Evolutionary conservation across 2,888 invertebrate species (phyloP).

Genomic region (Calephelis perditalis): DNA sequence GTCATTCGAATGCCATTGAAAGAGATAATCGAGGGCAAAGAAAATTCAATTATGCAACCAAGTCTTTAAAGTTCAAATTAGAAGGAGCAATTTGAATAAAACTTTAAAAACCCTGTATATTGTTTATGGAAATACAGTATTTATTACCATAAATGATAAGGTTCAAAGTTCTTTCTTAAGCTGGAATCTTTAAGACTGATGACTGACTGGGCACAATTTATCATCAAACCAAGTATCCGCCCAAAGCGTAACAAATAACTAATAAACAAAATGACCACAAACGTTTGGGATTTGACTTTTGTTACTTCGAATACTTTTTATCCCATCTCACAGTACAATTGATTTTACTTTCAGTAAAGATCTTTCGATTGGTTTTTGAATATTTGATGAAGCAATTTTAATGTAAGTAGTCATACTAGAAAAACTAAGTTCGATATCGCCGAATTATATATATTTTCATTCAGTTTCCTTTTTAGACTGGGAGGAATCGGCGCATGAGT

Average conservation of each 20-base stretch:
- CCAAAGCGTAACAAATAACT: constrained; percentile 71
- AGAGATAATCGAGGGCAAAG: constrained; percentile 30
- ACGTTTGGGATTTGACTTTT: constrained; percentile 63
- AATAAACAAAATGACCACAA: constrained; percentile 75
- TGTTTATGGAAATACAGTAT: constrained; percentile 4
- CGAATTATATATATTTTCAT: too few relatives aligned
- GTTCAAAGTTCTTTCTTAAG: constrained; percentile 11
- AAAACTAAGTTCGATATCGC: too few relatives aligned
- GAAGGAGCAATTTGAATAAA: constrained; percentile 26
- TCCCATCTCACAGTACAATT: background rate
- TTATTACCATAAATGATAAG: constrained; percentile 4
- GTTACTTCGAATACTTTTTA: constrained; percentile 14
- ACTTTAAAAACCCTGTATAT: constrained; percentile 25
- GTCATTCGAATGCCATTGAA: constrained; percentile 59
- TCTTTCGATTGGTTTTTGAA: too few relatives aligned
- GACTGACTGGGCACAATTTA: constrained; percentile 66
- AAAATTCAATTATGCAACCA: constrained; percentile 39
- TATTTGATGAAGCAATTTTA: too few relatives aligned
- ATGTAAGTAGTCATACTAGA: too few relatives aligned
- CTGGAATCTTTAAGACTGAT: constrained; percentile 41
- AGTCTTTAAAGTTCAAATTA: constrained; percentile 46
- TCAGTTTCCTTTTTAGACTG: too few relatives aligned
- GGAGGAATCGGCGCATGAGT: too few relatives aligned
- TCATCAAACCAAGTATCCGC: constrained; percentile 74
- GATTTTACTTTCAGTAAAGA: background rate